phyloP scores from a whole-genome alignment of 2,888 invertebrate genomes.

The Griposia aprilina region DNA sequence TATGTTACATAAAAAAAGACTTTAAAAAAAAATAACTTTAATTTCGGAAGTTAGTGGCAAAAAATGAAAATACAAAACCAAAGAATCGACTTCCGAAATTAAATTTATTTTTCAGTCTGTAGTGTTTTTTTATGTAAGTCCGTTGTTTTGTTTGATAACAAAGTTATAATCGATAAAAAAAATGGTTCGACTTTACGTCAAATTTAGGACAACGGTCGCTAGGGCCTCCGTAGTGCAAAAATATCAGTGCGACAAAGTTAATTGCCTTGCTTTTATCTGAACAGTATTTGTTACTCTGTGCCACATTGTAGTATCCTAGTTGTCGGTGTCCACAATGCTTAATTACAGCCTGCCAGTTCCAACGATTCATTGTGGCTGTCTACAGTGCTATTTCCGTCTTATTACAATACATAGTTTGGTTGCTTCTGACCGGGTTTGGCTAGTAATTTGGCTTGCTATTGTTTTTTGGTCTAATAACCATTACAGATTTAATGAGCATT shows the following conservation, averaged over 20 bases:
- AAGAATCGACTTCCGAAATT: no score
- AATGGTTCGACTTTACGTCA: neutral
- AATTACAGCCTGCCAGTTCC: constrained; percentile 26
- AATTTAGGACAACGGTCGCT: neutral
- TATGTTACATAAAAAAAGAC: no score
- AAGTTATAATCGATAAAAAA: no score
- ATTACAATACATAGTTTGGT: neutral
- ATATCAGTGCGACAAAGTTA: neutral
- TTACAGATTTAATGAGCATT: no score
- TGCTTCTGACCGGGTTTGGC: neutral
- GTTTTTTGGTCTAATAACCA: neutral
- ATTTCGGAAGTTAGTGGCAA: no score
- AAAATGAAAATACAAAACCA: no score
- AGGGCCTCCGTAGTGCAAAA: neutral
- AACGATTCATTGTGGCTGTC: constrained; percentile 29
- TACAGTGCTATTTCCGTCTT: neutral
- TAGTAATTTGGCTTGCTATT: neutral
- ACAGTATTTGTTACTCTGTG: constrained; percentile 19
- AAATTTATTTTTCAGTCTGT: no score
- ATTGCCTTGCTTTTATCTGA: neutral
- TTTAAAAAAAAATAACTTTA: no score
- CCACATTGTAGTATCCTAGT: neutral
- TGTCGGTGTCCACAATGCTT: constrained; percentile 4
- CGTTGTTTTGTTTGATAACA: no score
- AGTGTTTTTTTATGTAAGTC: no score